Evolutionary conservation across 2,113 vertebrate genomes (phyloP), one percentile per base, ranked within the genome.

Genomic region (Myxocyprinus asiaticus): DNA sequence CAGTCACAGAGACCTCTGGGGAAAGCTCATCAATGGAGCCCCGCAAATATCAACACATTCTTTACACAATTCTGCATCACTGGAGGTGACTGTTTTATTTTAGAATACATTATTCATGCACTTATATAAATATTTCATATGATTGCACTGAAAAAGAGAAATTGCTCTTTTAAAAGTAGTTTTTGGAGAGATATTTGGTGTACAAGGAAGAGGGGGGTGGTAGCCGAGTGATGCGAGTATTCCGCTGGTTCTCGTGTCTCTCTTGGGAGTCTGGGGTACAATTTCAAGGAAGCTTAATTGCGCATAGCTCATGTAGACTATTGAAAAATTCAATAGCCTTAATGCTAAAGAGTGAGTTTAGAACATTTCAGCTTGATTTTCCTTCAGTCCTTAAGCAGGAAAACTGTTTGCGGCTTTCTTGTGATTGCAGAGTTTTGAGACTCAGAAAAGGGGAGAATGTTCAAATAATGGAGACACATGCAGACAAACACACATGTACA

Each of bases 111-210:
- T 86, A 81, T 74, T 84, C 79, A 82, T 86, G 55, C 76, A 55
- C 59, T 33, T 11, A 64, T 74, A 81, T 85, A 66, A 81, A 83
- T 81, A 80, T 85, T 85, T 86, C 58, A 86, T 81, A 80, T 80
- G 61, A 76, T 61, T 81, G 72, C 77, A 58, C 69, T 56, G 74
- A 71, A 83, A 82, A 61, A 65, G 76, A 65, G 50, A 76, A 81
- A 83, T 80, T 73, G 73, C 78, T 85, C 78, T 76, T 47, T 70
- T 80, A 69, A 66, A 76, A 61, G 79, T 76, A 67, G 69, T 80
- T 83, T 81, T 55, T 65, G 70, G 58, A 65, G 73, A 78, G 70
- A 55, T 68, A 76, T 85, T 78, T 85, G 80, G 76, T 77, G 67
- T 81, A 79, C 61, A 64, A 78, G 78, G 63, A 69, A 22, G 15